These are phyloP conservation scores for Pangasius mekongensis DNA, from an alignment of 2,797 vertebrate genomes.

Conservation along the genomic window DNA sequence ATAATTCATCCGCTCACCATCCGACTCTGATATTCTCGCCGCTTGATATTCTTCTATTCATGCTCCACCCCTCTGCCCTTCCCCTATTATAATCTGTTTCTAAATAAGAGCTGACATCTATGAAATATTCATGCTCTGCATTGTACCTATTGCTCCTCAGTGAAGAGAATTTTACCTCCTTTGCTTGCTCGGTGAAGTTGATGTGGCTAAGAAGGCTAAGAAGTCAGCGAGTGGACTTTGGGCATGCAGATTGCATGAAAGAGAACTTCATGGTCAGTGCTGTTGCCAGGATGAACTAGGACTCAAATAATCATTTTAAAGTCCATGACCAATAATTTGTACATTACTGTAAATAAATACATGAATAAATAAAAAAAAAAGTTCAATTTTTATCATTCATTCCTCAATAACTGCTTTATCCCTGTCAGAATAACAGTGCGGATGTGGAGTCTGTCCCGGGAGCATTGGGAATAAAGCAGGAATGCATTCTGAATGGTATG, in stretches of 20 bases:
- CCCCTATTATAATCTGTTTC: slow-evolving; percentile 50
- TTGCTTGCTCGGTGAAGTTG: slow-evolving; percentile 31
- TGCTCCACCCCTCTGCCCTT: slow-evolving; percentile 35
- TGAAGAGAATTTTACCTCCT: slow-evolving; percentile 44
- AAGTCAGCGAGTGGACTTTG: neutral
- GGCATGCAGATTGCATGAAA: neutral
- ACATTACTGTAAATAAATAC: neutral
- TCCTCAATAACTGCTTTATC: neutral
- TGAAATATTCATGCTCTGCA: slow-evolving; percentile 59
- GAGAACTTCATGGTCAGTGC: neutral
- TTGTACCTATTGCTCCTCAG: neutral
- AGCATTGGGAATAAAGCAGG: neutral
- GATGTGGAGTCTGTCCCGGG: neutral
- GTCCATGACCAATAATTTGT: no score
- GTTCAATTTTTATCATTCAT: neutral
- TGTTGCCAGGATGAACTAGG: neutral
- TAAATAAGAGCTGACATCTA: slow-evolving; percentile 58
- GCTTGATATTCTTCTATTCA: slow-evolving; percentile 20
- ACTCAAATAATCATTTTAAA: neutral
- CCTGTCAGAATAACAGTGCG: neutral
- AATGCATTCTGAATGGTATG: neutral
- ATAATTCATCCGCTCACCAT: slow-evolving; percentile 36
- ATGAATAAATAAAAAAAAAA: neutral
- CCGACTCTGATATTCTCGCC: slow-evolving; percentile 17
- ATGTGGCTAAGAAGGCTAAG: neutral